Evolutionary conservation across 2,888 invertebrate genomes (phyloP), one percentile per base, ranked within the genome.

Genomic region (Phortica okadai): DNA sequence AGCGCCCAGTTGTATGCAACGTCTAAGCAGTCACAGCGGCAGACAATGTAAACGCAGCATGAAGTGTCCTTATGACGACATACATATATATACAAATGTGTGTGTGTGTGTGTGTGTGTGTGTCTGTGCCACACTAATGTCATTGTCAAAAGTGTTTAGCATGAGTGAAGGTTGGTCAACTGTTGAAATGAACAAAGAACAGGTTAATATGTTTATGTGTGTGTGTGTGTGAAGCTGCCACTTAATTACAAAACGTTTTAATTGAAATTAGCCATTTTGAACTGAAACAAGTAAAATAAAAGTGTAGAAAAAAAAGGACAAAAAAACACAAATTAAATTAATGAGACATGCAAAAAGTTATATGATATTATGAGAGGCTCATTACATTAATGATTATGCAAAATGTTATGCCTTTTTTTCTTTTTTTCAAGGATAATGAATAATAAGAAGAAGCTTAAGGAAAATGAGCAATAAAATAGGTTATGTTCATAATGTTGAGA

Each of bases 1-100:
- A 59, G 59, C 59, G 59, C 59, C 59, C 16, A 16, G 59, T 59
- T 59, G 59, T 59, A 59, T 59, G 59, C 59, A 59, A 59, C 14
- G 50, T 6, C 50, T 50, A 3, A 50, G 50, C 50, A 50, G 10
- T 14, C 50, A 50, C 50, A 50, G 50, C 50, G 14, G 10, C 50
- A 50, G 14, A 50, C 50, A 50, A 14, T 14, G 14, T 50, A 50
- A 50, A 50, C 50, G 50, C 50, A 50, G 50, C 50, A 50, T 50
- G 50, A 11, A 50, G 50, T 50, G 50, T 50, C 50, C 50, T 50
- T 50, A 14, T 14, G 50, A 14, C 6, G 1, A 50, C 14, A 50
- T 50, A 6, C 7, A 6, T 45, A 14, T 50, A 14, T 3, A 50
- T 6, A 14, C 14, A 50, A 2, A 6, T 50, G 50, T 50, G 69